phyloP scores from a whole-genome alignment of 1,140 invertebrate genomes.

The Apis laboriosa region DNA sequence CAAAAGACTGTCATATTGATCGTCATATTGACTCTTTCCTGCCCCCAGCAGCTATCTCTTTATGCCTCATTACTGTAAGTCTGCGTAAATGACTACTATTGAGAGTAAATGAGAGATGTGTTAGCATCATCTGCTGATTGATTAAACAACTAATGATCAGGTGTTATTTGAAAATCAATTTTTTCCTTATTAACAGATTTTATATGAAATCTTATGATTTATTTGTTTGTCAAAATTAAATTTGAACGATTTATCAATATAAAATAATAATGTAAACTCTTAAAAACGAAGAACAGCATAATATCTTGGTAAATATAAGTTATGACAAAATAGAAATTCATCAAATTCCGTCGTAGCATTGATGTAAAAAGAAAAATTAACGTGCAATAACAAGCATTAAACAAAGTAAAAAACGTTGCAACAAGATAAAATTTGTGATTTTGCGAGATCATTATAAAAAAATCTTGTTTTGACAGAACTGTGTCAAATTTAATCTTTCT shows the following conservation, averaged over 20 bases:
- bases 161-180: slow-evolving; percentile 52
- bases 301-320: slow-evolving; percentile 54
- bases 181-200: slow-evolving; percentile 57
- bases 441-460: slow-evolving; percentile 52
- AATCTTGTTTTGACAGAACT: slow-evolving; percentile 59
- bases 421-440: slow-evolving; percentile 43
- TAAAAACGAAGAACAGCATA: slow-evolving; percentile 59
- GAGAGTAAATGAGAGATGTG: slow-evolving; percentile 55
- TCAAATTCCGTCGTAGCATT: slow-evolving; percentile 64
- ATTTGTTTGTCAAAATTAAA: slow-evolving; percentile 52
- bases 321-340: slow-evolving; percentile 54
- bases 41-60: slow-evolving; percentile 65
- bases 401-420: slow-evolving; percentile 45
- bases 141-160: slow-evolving; percentile 55
- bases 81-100: slow-evolving; percentile 42
- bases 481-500: slow-evolving; percentile 64
- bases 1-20: slow-evolving; percentile 80
- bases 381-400: slow-evolving; percentile 51
- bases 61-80: slow-evolving; percentile 62
- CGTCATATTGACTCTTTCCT: slow-evolving; percentile 73
- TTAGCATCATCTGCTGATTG: slow-evolving; percentile 62
- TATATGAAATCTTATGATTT: slow-evolving; percentile 47
- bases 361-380: slow-evolving; percentile 57
- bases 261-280: slow-evolving; percentile 44
- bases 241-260: slow-evolving; percentile 42